phyloP scores from a whole-genome alignment of 2,888 invertebrate species.

The Patella caerulea region DNA sequence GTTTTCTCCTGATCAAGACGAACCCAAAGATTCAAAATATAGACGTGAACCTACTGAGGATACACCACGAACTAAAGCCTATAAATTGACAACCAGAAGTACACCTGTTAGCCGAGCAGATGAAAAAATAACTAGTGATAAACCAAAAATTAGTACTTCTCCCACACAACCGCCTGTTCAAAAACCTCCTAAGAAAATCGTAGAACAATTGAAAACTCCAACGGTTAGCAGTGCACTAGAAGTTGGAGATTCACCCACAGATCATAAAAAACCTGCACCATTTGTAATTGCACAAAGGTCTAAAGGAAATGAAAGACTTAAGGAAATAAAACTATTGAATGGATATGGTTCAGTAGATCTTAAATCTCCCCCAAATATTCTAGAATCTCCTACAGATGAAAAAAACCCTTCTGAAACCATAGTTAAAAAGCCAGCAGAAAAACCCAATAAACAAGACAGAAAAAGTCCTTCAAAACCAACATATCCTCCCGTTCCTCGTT shows the following conservation, averaged over 20 bases:
- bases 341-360: not conserved
- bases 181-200: not conserved
- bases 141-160: not conserved
- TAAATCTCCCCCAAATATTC: not conserved
- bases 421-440: too few species aligned
- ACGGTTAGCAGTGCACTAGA: not conserved
- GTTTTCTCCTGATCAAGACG: not conserved
- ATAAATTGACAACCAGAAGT: constrained; percentile 1
- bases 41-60: not conserved
- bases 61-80: not conserved
- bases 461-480: too few species aligned
- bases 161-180: not conserved
- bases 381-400: not conserved
- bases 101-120: not conserved
- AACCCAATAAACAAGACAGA: too few species aligned
- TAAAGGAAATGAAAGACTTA: not conserved
- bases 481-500: too few species aligned
- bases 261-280: not conserved
- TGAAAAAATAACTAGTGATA: constrained; percentile 4
- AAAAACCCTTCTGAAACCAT: not conserved
- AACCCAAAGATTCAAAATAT: not conserved
- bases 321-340: not conserved
- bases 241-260: not conserved
- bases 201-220: not conserved
- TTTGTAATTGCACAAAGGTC: not conserved